These are phyloP conservation scores for Hypotaenidia philippensis DNA, from an alignment of 2,797 vertebrate species.

Conservation along the genomic window DNA sequence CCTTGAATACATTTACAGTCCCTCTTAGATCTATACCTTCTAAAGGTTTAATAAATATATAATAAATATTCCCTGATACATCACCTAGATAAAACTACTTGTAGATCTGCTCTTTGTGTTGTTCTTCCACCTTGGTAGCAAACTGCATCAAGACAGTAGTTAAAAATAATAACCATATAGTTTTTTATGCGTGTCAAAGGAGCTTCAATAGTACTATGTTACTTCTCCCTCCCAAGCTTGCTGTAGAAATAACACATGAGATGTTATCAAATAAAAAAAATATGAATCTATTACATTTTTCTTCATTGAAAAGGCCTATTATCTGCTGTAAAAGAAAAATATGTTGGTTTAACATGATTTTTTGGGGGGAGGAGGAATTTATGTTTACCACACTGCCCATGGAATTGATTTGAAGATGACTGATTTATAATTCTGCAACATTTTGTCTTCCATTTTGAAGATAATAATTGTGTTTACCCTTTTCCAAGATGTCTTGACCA, in stretches of 20 bases:
- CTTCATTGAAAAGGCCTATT: background rate
- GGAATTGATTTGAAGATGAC: background rate
- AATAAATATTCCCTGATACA: background rate
- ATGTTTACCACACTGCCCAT: background rate
- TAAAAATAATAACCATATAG: background rate
- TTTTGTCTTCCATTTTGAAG: background rate
- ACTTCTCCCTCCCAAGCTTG: background rate
- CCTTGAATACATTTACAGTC: background rate
- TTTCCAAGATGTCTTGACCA: background rate
- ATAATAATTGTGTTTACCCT: background rate
- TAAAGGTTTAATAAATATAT: background rate
- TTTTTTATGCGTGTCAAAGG: background rate
- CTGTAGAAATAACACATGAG: background rate
- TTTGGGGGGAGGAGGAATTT: background rate
- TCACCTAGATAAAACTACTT: background rate
- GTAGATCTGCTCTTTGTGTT: background rate
- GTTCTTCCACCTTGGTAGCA: background rate
- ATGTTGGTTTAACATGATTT: background rate
- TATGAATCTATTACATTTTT: background rate
- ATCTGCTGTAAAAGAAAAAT: background rate
- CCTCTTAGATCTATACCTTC: background rate
- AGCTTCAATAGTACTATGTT: background rate
- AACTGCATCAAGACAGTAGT: background rate
- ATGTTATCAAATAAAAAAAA: background rate
- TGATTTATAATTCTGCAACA: background rate